These are phyloP conservation scores for Oceanites oceanicus DNA, from an alignment of 2,113 vertebrate genomes.

Conservation along the genomic window DNA sequence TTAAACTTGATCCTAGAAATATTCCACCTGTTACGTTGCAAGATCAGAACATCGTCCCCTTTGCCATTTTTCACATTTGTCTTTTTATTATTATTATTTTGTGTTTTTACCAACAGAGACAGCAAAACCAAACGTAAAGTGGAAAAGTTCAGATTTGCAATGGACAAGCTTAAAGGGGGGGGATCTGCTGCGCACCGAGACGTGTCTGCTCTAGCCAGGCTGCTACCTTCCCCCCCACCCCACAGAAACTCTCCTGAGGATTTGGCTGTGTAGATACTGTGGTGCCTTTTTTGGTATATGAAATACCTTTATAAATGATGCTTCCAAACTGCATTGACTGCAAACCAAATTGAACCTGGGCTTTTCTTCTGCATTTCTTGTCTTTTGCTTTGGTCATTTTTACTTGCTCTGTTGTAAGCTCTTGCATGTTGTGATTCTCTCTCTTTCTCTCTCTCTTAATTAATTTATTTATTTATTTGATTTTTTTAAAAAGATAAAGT, in stretches of 20 bases:
- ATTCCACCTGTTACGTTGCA: not conserved
- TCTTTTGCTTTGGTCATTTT: constrained; percentile 52
- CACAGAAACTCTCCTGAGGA: constrained; percentile 40
- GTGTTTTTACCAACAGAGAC: constrained; percentile 18
- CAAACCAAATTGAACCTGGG: constrained; percentile 53
- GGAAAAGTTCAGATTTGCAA: not conserved
- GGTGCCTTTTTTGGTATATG: constrained; percentile 65
- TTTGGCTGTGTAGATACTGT: constrained; percentile 54
- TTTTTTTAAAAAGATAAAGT: constrained; percentile 36
- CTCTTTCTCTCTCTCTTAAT: not conserved
- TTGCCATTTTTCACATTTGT: not conserved
- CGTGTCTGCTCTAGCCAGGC: not conserved
- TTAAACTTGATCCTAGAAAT: not conserved
- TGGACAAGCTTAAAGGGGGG: not conserved
- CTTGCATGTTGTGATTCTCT: constrained; percentile 1
- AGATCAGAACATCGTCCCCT: not conserved
- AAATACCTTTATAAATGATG: constrained; percentile 37
- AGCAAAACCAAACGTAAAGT: not conserved
- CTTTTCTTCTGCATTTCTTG: constrained; percentile 32
- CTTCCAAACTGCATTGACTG: constrained; percentile 56
- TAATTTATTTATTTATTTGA: constrained; percentile 41
- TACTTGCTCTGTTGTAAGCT: not conserved
- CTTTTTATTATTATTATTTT: not conserved
- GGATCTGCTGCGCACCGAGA: not conserved
- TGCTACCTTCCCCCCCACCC: not conserved